Conservation (phyloP, 2,888 invertebrate species). For the Plemyria rubiginata region DNA sequence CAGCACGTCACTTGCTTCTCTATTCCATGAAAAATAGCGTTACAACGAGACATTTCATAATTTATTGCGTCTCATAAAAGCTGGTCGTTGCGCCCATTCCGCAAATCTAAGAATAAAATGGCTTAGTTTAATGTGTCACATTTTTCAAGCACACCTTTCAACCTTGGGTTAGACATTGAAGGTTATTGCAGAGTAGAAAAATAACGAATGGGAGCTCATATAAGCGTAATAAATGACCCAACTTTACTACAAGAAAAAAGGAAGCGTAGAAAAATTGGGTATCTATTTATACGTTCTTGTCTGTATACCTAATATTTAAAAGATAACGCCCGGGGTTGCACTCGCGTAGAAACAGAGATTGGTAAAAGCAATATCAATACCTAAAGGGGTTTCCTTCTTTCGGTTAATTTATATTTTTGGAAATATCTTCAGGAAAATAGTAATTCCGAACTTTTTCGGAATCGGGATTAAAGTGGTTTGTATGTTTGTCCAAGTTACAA, state of each 20-base stretch:
- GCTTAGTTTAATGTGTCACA: constrained; percentile 39
- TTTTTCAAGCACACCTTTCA: constrained; percentile 32
- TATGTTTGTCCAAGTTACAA: too few relatives aligned
- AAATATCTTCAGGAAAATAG: too few relatives aligned
- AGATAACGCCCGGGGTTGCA: too few relatives aligned
- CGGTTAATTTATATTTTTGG: too few relatives aligned
- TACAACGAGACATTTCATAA: constrained; percentile 34
- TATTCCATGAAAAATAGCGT: constrained; percentile 22
- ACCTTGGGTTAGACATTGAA: constrained; percentile 35
- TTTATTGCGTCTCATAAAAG: constrained; percentile 45
- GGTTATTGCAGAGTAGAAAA: constrained; percentile 7
- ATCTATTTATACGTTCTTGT: neutral
- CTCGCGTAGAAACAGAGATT: too few relatives aligned
- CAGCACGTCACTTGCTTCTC: constrained; percentile 2
- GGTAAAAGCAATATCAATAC: too few relatives aligned
- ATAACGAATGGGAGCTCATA: constrained; percentile 13
- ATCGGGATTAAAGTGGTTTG: too few relatives aligned
- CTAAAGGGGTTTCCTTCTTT: too few relatives aligned
- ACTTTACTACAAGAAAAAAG: constrained; percentile 4
- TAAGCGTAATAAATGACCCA: constrained; percentile 14
- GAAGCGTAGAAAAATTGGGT: constrained; percentile 6
- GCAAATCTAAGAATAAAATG: constrained; percentile 41
- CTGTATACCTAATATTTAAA: neutral
- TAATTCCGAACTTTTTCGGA: too few relatives aligned
- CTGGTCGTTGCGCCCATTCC: constrained; percentile 37